Conservation (phyloP, 2,797 vertebrate species). For the Passerculus sandwichensis region DNA sequence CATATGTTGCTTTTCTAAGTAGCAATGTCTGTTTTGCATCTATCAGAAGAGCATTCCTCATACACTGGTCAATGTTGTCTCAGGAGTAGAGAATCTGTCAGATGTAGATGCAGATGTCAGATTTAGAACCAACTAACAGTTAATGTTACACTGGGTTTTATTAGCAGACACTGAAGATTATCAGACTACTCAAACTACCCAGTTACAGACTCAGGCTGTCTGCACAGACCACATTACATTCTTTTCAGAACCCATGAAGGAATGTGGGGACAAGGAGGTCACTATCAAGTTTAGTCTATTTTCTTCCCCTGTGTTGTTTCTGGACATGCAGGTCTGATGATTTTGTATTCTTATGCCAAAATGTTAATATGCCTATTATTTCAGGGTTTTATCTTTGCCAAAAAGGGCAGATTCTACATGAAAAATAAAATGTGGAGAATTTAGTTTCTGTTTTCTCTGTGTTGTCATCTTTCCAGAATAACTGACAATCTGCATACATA, state of each 20-base stretch:
- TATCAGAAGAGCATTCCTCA: background rate
- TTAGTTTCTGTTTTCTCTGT: background rate
- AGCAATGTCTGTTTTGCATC: background rate
- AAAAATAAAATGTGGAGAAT: background rate
- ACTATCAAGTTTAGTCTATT: background rate
- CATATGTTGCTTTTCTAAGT: background rate
- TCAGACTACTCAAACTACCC: background rate
- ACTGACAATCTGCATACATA: background rate
- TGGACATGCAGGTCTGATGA: background rate
- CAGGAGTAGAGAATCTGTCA: background rate
- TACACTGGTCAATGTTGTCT: background rate
- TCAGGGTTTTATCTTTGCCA: background rate
- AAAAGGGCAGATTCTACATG: background rate
- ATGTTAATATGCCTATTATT: background rate
- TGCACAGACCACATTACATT: background rate
- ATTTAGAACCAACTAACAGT: background rate
- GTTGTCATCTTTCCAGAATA: background rate
- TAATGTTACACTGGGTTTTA: background rate
- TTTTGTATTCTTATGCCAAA: background rate
- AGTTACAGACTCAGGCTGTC: background rate
- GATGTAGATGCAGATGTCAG: background rate
- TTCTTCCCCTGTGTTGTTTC: background rate
- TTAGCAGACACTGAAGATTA: background rate
- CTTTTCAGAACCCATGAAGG: background rate
- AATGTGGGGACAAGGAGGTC: background rate